phyloP scores from a whole-genome alignment of 1,140 invertebrate genomes.

The Drosophila rufa region DNA sequence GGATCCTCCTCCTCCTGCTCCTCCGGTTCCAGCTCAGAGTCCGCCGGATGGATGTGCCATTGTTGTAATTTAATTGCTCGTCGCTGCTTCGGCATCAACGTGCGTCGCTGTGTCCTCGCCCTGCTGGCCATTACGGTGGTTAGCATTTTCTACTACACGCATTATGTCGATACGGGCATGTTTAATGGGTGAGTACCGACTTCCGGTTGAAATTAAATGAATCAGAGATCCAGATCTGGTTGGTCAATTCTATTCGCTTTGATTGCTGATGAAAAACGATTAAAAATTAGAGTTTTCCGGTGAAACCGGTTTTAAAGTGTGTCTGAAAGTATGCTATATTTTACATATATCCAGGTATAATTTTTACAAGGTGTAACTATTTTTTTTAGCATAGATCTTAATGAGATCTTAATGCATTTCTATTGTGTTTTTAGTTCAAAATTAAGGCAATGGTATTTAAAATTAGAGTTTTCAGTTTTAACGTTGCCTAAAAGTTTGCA shows the following conservation, averaged over 20 bases:
- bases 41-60: conserved; percentile 55
- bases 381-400: too few relatives aligned
- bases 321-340: too few relatives aligned
- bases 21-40: conserved; percentile 8
- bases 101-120: conserved; percentile 89
- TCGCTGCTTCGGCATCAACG: conserved; percentile 88
- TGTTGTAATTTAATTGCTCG: conserved; percentile 85
- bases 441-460: too few relatives aligned
- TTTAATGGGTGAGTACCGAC: conserved; percentile 88
- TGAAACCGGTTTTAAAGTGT: not conserved
- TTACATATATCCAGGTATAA: not conserved
- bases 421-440: too few relatives aligned
- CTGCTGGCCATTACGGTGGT: conserved; percentile 89
- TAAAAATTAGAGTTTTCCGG: conserved; percentile 1
- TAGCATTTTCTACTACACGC: conserved; percentile 91
- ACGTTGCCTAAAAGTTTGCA: too few relatives aligned
- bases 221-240: conserved; percentile 1
- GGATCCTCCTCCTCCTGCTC: conserved; percentile 25
- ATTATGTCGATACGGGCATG: conserved; percentile 90
- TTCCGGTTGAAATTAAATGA: conserved; percentile 14
- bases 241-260: conserved; percentile 1
- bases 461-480: too few relatives aligned
- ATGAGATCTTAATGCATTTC: too few relatives aligned
- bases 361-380: too few relatives aligned
- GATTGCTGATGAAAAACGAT: conserved; percentile 4